These are phyloP conservation scores for Beris morrisii DNA, from an alignment of 2,888 invertebrate species.

Conservation along the genomic window DNA sequence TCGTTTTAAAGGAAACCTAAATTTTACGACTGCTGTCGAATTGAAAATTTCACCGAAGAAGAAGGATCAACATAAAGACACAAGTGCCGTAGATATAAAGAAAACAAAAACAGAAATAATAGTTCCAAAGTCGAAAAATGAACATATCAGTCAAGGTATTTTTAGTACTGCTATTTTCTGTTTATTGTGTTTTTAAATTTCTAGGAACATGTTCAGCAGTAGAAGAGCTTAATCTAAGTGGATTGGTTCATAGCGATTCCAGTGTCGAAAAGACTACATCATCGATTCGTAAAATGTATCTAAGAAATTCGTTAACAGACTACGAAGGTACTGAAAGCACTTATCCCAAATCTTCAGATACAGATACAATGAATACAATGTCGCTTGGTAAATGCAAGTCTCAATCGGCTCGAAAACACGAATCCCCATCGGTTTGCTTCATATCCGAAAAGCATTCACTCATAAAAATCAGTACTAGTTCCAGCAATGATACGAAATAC, in stretches of 20 bases:
- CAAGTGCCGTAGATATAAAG: neutral
- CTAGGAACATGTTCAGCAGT: neutral
- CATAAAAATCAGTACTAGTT: too few relatives aligned
- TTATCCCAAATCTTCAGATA: conserved; percentile 15
- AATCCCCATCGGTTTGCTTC: too few relatives aligned
- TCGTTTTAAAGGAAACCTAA: conserved; percentile 10
- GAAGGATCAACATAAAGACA: neutral
- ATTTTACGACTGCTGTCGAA: conserved; percentile 13
- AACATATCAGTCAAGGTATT: neutral
- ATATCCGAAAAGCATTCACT: too few relatives aligned
- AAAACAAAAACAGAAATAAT: neutral
- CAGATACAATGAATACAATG: neutral
- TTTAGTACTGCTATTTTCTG: neutral
- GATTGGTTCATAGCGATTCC: neutral
- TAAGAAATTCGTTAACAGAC: neutral
- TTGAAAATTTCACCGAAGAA: conserved; percentile 6
- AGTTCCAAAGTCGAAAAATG: too few relatives aligned
- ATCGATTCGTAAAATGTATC: neutral
- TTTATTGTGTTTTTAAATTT: neutral
- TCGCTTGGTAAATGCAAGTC: too few relatives aligned
- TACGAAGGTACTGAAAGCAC: neutral
- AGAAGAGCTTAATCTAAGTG: neutral
- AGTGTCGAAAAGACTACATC: conserved; percentile 1
- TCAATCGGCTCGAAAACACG: too few relatives aligned
- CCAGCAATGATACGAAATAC: too few relatives aligned